These are phyloP conservation scores for Sander lucioperca DNA, from an alignment of 2,113 vertebrate genomes.

Conservation along the genomic window DNA sequence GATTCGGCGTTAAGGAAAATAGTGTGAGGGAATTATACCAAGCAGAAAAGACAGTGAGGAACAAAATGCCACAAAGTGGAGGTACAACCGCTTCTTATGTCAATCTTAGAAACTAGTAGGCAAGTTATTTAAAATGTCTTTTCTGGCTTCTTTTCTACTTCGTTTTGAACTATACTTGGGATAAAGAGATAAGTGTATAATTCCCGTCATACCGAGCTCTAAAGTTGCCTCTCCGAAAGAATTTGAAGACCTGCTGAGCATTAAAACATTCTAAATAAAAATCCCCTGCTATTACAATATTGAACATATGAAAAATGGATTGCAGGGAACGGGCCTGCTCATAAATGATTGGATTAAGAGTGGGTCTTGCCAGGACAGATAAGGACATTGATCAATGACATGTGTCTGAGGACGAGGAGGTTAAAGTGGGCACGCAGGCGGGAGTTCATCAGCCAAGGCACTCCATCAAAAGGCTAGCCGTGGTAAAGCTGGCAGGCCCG, in stretches of 20 bases:
- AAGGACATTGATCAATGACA: constrained; percentile 59
- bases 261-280: constrained; percentile 18
- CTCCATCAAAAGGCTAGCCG: constrained; percentile 67
- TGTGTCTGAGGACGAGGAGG: constrained; percentile 59
- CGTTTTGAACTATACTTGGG: not conserved
- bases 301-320: constrained; percentile 30
- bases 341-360: constrained; percentile 33
- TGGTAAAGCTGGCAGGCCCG: constrained; percentile 50
- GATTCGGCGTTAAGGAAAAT: constrained; percentile 41
- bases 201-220: not conserved
- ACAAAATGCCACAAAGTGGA: constrained; percentile 12
- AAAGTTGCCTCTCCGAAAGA: constrained; percentile 1
- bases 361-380: constrained; percentile 39
- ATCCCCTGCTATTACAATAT: constrained; percentile 22
- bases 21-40: constrained; percentile 22
- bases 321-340: constrained; percentile 15
- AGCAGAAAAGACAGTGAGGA: constrained; percentile 13
- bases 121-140: not conserved
- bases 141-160: not conserved
- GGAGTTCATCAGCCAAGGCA: constrained; percentile 64
- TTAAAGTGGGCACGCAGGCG: constrained; percentile 58
- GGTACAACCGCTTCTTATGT: not conserved
- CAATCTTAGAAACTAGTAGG: not conserved
- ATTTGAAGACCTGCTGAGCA: not conserved
- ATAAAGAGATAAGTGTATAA: not conserved